Evolutionary conservation across 2,888 invertebrate genomes (phyloP).

Genomic region (Lumbricus terrestris): DNA sequence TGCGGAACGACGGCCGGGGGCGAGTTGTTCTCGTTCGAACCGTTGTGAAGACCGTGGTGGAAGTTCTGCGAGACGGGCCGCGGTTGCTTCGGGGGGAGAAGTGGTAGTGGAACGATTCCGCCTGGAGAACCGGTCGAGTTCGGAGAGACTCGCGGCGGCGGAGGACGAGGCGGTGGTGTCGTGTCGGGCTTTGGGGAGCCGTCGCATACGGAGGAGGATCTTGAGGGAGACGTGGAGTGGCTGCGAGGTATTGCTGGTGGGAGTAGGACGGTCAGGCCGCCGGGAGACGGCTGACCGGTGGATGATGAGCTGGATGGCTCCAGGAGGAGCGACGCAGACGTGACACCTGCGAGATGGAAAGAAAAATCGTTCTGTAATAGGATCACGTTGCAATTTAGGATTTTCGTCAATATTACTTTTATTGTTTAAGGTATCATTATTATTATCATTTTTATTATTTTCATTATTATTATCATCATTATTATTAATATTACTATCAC

Average conservation of each 20-base stretch:
- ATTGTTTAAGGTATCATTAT: too few species aligned
- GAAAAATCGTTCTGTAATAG: neutral
- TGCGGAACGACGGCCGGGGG: slow-evolving; percentile 9
- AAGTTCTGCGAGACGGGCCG: slow-evolving; percentile 17
- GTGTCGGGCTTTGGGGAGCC: slow-evolving; percentile 8
- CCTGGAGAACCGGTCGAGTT: slow-evolving; percentile 6
- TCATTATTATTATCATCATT: too few species aligned
- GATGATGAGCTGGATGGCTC: neutral
- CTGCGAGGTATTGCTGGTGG: slow-evolving; percentile 24
- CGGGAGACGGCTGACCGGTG: neutral
- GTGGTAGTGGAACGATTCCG: slow-evolving; percentile 18
- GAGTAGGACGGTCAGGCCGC: slow-evolving; percentile 24
- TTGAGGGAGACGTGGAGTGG: slow-evolving; percentile 16
- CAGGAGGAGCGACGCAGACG: neutral
- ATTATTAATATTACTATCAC: too few species aligned
- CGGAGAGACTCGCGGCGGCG: slow-evolving; percentile 3
- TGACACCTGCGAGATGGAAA: neutral
- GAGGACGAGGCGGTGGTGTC: slow-evolving; percentile 18
- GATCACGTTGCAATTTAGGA: neutral
- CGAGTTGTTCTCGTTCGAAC: neutral
- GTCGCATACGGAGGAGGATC: slow-evolving; percentile 4
- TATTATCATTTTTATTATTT: too few species aligned
- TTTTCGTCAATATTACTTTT: neutral
- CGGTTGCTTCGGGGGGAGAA: slow-evolving; percentile 21
- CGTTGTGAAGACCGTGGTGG: slow-evolving; percentile 13